Conservation (phyloP, 2,797 vertebrate genomes). For the Poecilia velifera region DNA sequence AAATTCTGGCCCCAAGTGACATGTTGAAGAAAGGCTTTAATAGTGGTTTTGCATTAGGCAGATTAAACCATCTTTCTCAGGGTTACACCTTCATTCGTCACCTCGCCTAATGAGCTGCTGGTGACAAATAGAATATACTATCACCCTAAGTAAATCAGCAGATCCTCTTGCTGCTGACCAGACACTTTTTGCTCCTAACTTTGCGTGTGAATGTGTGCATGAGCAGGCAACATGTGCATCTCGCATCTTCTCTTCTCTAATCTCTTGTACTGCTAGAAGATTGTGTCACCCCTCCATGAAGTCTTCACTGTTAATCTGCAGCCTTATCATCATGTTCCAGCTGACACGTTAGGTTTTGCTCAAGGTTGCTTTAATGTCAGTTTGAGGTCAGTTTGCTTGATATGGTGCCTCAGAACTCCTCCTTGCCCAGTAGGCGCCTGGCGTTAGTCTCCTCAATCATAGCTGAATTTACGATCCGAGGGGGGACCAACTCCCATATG, state of each 20-base stretch:
- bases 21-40: conserved; percentile 62
- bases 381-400: conserved; percentile 74
- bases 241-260: conserved; percentile 59
- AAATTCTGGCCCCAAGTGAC: conserved; percentile 40
- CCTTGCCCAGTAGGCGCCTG: conserved; percentile 68
- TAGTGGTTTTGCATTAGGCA: conserved; percentile 69
- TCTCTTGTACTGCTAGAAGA: conserved; percentile 62
- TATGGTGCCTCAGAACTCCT: conserved; percentile 56
- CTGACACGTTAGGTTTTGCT: conserved; percentile 68
- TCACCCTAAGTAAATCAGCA: conserved; percentile 53
- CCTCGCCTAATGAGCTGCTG: conserved; percentile 39
- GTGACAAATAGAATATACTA: conserved; percentile 40
- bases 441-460: conserved; percentile 74
- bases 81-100: conserved; percentile 49
- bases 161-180: conserved; percentile 52
- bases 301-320: conserved; percentile 73
- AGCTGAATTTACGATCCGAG: conserved; percentile 71
- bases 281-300: conserved; percentile 43
- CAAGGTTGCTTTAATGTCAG: conserved; percentile 80
- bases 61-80: conserved; percentile 63
- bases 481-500: conserved; percentile 68
- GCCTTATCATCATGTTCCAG: conserved; percentile 80
- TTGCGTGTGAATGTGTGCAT: conserved; percentile 29
- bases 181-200: conserved; percentile 31
- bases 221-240: conserved; percentile 36